A percentile compares a stretch with the other conserved stretches of the same genome.
Conservation (phyloP, 2,888 invertebrate species). For the Zaprionus bogoriensis region DNA sequence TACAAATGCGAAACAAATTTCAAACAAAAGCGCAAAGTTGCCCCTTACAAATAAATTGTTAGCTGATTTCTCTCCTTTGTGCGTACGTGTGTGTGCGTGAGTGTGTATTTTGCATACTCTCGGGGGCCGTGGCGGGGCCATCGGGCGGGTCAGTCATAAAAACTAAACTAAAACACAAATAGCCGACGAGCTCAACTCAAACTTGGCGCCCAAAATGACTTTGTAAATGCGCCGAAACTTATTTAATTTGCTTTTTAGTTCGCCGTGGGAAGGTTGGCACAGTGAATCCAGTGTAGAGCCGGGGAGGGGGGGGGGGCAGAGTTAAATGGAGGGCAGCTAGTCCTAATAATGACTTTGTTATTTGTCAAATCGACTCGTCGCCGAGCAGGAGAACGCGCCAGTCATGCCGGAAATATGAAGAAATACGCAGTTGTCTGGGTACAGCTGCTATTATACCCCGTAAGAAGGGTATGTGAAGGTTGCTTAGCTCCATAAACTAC, state of each 20-base stretch:
- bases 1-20: slow-evolving; percentile 78
- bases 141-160: slow-evolving; percentile 38
- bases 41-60: slow-evolving; percentile 65
- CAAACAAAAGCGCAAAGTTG: slow-evolving; percentile 76
- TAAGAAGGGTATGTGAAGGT: neutral
- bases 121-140: neutral
- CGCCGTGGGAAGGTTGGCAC: neutral
- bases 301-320: neutral
- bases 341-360: slow-evolving; percentile 49
- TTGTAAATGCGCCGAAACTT: slow-evolving; percentile 75
- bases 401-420: slow-evolving; percentile 31
- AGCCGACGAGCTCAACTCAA: slow-evolving; percentile 46
- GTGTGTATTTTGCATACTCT: slow-evolving; percentile 60
- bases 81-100: slow-evolving; percentile 21
- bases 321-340: neutral
- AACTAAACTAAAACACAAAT: slow-evolving; percentile 74
- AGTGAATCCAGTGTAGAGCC: too few relatives aligned
- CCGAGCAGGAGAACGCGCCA: slow-evolving; percentile 13
- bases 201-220: slow-evolving; percentile 70
- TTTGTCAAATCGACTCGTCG: slow-evolving; percentile 46
- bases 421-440: slow-evolving; percentile 6
- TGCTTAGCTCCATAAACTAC: too few relatives aligned
- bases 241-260: slow-evolving; percentile 66
- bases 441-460: slow-evolving; percentile 1
- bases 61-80: slow-evolving; percentile 59